Base-by-base conservation (phyloP, 2,888 invertebrate species). In the Girardia tigrina region DNA sequence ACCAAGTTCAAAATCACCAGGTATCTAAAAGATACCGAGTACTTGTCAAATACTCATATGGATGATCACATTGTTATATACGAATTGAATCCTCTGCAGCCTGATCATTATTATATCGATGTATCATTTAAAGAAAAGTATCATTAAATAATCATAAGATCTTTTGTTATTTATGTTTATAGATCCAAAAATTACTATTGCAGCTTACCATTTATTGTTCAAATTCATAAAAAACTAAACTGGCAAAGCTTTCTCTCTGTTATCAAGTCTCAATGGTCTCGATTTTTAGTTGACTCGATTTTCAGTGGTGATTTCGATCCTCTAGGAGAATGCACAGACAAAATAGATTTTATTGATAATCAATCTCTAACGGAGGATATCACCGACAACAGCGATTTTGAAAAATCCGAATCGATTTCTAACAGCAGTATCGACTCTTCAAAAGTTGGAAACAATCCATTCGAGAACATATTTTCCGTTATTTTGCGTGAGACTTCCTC, bases 361-460 rank as follows among this genome's bases (percentile, higher is more conserved):
- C 56, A 4, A 56, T n/a, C 56, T 20, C 4, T 4, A 2, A 56
- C n/a, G 23, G 56, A 56, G 20, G 56, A 56, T 56, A 56, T 6
- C n/a, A 56, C n/a, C 23, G 56, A 56, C 23, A 56, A 56, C n/a
- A 56, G 56, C 23, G 56, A 56, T n/a, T 56, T 56, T 56, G 56
- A 56, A 2, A 56, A 56, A 56, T 56, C 56, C n/a, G 56, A 56
- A 56, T 56, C 56, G 8, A n/a, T 8, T 8, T 56, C 56, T 16
- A 56, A 56, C 23, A 20, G 20, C 4, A 56, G 56, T n/a, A 56
- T 16, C 56, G 56, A 56, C 4, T 56, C 56, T 20, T n/a, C n/a
- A 23, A 56, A 56, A 56, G n/a, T 12, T 23, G 23, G 23, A 6
- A 16, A 16, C 16, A 56, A 56, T 56, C 56, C 56, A 56, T 56